These are phyloP conservation scores for Holothuria scabra DNA, from an alignment of 53 echinoderm and acorn worm genomes.

Conservation along the genomic window DNA sequence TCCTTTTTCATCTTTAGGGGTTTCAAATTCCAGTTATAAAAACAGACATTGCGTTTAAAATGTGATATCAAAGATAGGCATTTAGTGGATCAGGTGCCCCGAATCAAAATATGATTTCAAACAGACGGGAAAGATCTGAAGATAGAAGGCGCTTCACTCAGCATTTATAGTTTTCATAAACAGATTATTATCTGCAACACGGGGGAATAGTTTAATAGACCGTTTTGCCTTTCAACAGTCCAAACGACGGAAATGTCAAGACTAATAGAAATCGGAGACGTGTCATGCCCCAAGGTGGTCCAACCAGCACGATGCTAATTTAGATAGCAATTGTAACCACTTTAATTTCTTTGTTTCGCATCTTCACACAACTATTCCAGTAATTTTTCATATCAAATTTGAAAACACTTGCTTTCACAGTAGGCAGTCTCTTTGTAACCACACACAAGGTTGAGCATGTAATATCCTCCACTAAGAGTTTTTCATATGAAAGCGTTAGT, in stretches of 20 bases:
- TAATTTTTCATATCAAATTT: slow-evolving; percentile 59
- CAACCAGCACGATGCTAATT: slow-evolving; percentile 36
- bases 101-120: not conserved
- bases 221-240: slow-evolving; percentile 43
- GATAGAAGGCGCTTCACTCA: not conserved
- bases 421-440: slow-evolving; percentile 41
- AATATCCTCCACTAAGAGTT: too few species aligned
- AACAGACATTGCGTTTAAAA: too few species aligned
- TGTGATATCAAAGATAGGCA: too few species aligned
- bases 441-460: slow-evolving; percentile 17
- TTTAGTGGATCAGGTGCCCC: too few species aligned
- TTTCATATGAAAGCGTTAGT: not conserved
- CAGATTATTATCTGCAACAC: slow-evolving; percentile 34
- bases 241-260: slow-evolving; percentile 47
- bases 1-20: too few species aligned
- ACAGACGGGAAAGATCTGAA: not conserved
- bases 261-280: slow-evolving; percentile 39
- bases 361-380: slow-evolving; percentile 57
- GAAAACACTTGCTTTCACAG: slow-evolving; percentile 50
- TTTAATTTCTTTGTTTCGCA: slow-evolving; percentile 25
- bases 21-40: too few species aligned
- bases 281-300: slow-evolving; percentile 47
- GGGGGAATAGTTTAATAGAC: slow-evolving; percentile 28
- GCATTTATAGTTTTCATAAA: slow-evolving; percentile 26
- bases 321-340: slow-evolving; percentile 57